phyloP scores from a whole-genome alignment of 2,888 invertebrate genomes.

The Thereva unica region DNA sequence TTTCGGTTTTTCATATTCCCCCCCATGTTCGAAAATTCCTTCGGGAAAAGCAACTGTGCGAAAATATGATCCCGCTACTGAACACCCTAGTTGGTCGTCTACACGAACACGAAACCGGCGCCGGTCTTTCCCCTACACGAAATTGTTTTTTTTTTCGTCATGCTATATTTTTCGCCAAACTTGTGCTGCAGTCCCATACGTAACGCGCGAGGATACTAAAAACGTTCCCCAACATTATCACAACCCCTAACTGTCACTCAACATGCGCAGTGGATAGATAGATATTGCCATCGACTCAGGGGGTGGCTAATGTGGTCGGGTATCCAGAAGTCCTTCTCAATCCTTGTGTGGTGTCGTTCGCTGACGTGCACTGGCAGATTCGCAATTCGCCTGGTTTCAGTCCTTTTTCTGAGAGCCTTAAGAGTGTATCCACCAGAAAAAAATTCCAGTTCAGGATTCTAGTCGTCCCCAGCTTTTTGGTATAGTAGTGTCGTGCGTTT shows the following conservation, averaged over 20 bases:
- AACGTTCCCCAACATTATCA: conserved; percentile 25
- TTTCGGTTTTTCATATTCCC: not conserved
- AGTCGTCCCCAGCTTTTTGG: conserved; percentile 28
- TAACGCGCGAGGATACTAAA: not conserved
- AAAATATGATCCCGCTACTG: too few species aligned
- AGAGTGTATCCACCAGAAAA: conserved; percentile 35
- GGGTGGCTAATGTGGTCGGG: not conserved
- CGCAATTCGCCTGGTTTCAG: conserved; percentile 30
- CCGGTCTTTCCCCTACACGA: conserved; percentile 21
- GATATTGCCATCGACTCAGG: too few species aligned
- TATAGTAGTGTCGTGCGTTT: conserved; percentile 16
- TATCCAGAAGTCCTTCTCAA: not conserved
- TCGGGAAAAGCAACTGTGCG: not conserved
- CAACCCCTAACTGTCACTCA: conserved; percentile 1
- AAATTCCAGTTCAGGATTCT: conserved; percentile 15
- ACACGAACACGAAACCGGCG: conserved; percentile 20
- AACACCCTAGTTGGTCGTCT: not conserved
- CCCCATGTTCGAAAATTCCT: conserved; percentile 5
- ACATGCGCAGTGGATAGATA: conserved; percentile 6
- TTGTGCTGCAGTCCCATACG: conserved; percentile 31
- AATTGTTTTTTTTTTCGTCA: too few species aligned
- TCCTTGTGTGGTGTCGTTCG: conserved; percentile 25
- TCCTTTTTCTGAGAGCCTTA: conserved; percentile 38
- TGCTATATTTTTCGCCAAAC: conserved; percentile 13
- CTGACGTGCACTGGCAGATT: too few species aligned